phyloP scores from a whole-genome alignment of 2,797 vertebrate species.

The Clarias platycephalus region DNA sequence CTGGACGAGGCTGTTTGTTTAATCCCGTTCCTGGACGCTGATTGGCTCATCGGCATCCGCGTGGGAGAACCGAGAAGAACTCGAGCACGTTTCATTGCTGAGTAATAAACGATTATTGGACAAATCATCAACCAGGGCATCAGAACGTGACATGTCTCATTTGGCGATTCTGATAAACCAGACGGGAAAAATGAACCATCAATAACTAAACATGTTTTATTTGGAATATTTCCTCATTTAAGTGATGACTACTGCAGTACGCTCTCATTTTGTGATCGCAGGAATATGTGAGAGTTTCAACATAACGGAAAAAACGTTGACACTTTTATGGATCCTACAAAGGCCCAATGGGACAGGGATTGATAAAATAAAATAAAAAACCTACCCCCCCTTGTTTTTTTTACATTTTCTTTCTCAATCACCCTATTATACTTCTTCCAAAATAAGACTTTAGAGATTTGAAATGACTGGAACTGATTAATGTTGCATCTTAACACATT shows the following conservation, averaged over 20 bases:
- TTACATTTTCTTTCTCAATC: too few relatives aligned
- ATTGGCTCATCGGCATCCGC: conserved; percentile 9
- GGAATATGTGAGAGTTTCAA: neutral
- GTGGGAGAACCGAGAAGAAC: conserved; percentile 18
- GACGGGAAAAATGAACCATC: neutral
- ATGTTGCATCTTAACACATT: too few relatives aligned
- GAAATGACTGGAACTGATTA: too few relatives aligned
- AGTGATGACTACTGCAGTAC: neutral
- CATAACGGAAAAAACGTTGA: neutral
- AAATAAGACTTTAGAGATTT: too few relatives aligned
- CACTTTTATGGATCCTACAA: neutral
- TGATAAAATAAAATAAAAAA: too few relatives aligned
- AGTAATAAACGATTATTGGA: conserved; percentile 30
- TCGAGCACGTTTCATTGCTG: conserved; percentile 18
- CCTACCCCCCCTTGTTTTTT: too few relatives aligned
- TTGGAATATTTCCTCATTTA: neutral
- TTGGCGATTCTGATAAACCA: neutral
- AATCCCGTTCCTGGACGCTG: conserved; percentile 6
- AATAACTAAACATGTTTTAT: neutral
- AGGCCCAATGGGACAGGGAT: too few relatives aligned
- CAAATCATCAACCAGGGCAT: neutral
- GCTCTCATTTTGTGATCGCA: neutral
- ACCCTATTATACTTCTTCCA: too few relatives aligned
- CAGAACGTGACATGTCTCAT: conserved; percentile 3
- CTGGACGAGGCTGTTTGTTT: conserved; percentile 23